Evolutionary conservation across 2,888 invertebrate species (phyloP), one percentile per base, ranked within the genome.

Genomic region (Xestia ashworthii): DNA sequence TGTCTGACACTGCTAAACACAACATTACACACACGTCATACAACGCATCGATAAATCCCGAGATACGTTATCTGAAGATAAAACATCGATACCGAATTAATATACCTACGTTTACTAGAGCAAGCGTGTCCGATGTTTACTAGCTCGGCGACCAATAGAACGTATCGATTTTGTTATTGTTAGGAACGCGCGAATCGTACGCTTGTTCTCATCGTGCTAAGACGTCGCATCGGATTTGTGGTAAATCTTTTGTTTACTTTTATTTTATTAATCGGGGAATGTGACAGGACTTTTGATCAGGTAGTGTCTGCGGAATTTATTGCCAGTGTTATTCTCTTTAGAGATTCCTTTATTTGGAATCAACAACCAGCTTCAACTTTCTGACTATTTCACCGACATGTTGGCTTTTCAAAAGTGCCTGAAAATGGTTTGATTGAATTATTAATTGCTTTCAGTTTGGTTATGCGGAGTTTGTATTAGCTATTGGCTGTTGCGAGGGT

Each of bases 41-140:
- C 62, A 79, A 62, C 41, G 38, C 62, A 82, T 79, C 72, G 81
- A 86, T 80, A 80, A 78, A 78, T 88, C 76, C 44, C n/a, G 55
- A 71, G 89, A 87, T 88, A 89, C 3, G 71, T 68, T 83, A 88
- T 86, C 88, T 73, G 22, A 22, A 73, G 84, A 82, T 84, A 86
- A 82, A 55, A 14, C 11, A 1, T 82, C 67, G 92, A 92, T 92
- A 91, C 80, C 82, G 79, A 88, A 90, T 89, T 89, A 91, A 89
- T 89, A 74, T 83, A n/a, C n/a, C n/a, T n/a, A 84, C 85, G 89
- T 84, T 88, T 83, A 87, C 84, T 76, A 83, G 79, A 83, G 77
- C 72, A 65, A 81, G 77, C 81, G 77, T 81, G 85, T 67, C 68
- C 69, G 74, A 70, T 89, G 80, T 85, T 83, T 83, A 83, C 81